These are phyloP conservation scores for Ciconia stormi DNA, from an alignment of 2,113 vertebrate genomes.

Conservation along the genomic window DNA sequence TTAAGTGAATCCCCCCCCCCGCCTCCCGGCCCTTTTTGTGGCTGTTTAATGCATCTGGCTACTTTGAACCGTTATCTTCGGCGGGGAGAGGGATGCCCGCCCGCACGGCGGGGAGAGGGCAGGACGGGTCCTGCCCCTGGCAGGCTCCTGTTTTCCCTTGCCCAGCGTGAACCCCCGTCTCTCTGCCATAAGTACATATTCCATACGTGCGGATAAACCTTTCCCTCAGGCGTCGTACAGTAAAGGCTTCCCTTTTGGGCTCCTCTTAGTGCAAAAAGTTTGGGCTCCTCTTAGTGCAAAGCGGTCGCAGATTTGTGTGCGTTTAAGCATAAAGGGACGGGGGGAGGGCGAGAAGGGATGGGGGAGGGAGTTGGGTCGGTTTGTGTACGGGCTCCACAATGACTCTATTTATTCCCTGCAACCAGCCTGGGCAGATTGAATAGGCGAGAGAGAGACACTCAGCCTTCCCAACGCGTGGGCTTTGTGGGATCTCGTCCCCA, in stretches of 20 bases:
- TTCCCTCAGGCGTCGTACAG: slow-evolving; percentile 7
- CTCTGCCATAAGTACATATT: neutral
- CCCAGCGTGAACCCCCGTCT: neutral
- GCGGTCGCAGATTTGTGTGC: slow-evolving; percentile 61
- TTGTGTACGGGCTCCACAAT: slow-evolving; percentile 67
- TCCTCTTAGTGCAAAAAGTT: slow-evolving; percentile 34
- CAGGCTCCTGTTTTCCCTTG: neutral
- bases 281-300: neutral
- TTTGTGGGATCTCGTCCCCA: slow-evolving; percentile 58
- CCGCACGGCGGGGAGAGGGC: neutral
- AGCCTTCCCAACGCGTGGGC: slow-evolving; percentile 62
- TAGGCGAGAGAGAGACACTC: slow-evolving; percentile 55
- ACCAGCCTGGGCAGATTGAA: slow-evolving; percentile 66
- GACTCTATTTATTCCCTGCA: slow-evolving; percentile 74
- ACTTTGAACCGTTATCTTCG: slow-evolving; percentile 29
- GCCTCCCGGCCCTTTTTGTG: neutral
- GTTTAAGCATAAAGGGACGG: slow-evolving; percentile 71
- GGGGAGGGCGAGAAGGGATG: neutral
- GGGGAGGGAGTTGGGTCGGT: slow-evolving; percentile 67
- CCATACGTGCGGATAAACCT: neutral
- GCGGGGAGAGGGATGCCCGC: neutral
- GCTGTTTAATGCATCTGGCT: slow-evolving; percentile 6
- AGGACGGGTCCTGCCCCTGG: neutral
- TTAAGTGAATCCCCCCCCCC: neutral
- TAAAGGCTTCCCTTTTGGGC: neutral